Evolutionary conservation across 2,797 vertebrate species (phyloP).

Genomic region (Fistularia commersonii): DNA sequence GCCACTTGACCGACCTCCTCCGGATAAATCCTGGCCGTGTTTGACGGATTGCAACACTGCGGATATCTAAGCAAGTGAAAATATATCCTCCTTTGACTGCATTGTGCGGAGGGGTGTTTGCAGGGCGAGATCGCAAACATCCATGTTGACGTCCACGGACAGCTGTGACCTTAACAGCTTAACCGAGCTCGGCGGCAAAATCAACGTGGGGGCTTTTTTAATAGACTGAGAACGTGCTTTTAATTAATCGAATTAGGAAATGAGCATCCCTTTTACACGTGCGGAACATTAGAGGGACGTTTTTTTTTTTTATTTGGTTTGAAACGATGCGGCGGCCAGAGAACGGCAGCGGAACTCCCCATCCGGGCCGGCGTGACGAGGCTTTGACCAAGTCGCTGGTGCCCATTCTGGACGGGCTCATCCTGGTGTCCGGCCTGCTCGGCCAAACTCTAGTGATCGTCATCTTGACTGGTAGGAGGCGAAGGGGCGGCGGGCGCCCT

Average conservation of each 20-base stretch:
- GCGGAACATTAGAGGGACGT: slow-evolving; percentile 10
- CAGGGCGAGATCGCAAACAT: slow-evolving; percentile 16
- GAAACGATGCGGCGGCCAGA: slow-evolving; percentile 29
- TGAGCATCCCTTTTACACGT: slow-evolving; percentile 13
- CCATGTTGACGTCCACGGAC: slow-evolving; percentile 22
- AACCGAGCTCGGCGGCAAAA: slow-evolving; percentile 36
- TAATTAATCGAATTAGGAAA: slow-evolving; percentile 27
- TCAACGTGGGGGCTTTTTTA: slow-evolving; percentile 14
- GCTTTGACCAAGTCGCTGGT: slow-evolving; percentile 52
- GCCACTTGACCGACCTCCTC: no score
- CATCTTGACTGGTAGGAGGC: slow-evolving; percentile 62
- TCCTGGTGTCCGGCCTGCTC: slow-evolving; percentile 70
- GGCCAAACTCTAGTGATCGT: slow-evolving; percentile 74
- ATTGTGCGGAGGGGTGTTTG: no score
- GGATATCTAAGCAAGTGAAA: no score
- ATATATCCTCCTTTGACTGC: no score
- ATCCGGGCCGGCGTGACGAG: slow-evolving; percentile 11
- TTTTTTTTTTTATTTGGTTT: slow-evolving; percentile 24
- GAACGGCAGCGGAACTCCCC: slow-evolving; percentile 30
- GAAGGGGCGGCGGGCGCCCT: slow-evolving; percentile 32
- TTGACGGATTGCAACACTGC: no score
- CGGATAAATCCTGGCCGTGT: no score
- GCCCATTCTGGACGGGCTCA: slow-evolving; percentile 69
- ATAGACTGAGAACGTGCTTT: slow-evolving; percentile 14
- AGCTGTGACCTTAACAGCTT: slow-evolving; percentile 16